A percentile compares a stretch with the other conserved stretches of the same genome.
Conservation (phyloP, 2,888 invertebrate species). For the Nipponacmea schrenckii region DNA sequence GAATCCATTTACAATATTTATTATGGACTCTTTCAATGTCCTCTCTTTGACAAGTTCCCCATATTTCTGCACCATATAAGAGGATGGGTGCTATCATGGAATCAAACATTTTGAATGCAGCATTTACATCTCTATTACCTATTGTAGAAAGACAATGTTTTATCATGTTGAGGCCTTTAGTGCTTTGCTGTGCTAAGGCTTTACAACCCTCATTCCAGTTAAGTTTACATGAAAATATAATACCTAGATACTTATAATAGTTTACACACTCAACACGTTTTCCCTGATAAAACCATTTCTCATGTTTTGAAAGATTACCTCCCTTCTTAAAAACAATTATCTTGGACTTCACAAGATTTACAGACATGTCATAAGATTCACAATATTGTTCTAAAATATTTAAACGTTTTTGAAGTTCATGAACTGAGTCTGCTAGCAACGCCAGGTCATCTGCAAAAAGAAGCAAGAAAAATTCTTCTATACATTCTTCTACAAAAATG, state of each 20-base stretch:
- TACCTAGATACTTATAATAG: constrained; percentile 1
- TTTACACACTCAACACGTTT: not conserved
- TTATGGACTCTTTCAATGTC: too few relatives aligned
- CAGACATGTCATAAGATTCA: constrained; percentile 2
- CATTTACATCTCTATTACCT: too few relatives aligned
- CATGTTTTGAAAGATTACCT: constrained; percentile 1
- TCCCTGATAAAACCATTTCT: not conserved
- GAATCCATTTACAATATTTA: too few relatives aligned
- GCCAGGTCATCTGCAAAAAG: not conserved
- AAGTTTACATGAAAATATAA: too few relatives aligned
- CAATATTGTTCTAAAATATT: constrained; percentile 2
- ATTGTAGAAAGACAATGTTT: too few relatives aligned
- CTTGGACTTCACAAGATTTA: not conserved
- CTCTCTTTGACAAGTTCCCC: too few relatives aligned
- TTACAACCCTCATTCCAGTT: too few relatives aligned
- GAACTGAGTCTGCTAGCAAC: not conserved
- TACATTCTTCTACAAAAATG: not conserved
- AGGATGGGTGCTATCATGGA: too few relatives aligned
- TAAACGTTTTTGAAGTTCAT: not conserved
- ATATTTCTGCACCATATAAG: too few relatives aligned
- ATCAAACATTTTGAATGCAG: too few relatives aligned
- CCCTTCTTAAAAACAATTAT: constrained; percentile 1
- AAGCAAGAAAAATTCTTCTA: not conserved
- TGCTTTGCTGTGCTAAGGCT: too few relatives aligned
- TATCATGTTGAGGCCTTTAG: too few relatives aligned